These are phyloP conservation scores for Campaea margaritaria DNA, from an alignment of 2,888 invertebrate species.

Conservation along the genomic window DNA sequence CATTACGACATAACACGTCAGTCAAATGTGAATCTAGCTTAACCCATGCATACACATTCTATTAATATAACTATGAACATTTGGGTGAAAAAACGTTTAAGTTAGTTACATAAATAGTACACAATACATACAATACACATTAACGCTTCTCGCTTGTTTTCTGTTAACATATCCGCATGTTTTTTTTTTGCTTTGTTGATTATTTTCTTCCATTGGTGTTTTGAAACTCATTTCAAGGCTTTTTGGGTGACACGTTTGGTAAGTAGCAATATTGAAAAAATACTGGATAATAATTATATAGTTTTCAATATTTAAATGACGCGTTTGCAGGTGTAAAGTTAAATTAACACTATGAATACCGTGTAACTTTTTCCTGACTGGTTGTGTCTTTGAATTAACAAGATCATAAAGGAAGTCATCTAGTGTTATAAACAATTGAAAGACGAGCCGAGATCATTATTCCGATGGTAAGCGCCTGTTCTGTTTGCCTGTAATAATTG, in stretches of 20 bases:
- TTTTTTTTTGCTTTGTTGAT: neutral
- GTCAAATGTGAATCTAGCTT: too few relatives aligned
- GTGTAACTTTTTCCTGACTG: too few relatives aligned
- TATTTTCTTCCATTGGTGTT: constrained; percentile 1
- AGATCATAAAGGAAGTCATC: too few relatives aligned
- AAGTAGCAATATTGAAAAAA: neutral
- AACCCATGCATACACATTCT: neutral
- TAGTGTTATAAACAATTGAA: too few relatives aligned
- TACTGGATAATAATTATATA: too few relatives aligned
- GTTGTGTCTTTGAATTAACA: too few relatives aligned
- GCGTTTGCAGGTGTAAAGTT: neutral
- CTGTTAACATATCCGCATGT: constrained; percentile 14
- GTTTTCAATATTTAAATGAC: neutral
- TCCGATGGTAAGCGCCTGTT: too few relatives aligned
- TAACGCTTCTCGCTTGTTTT: constrained; percentile 11
- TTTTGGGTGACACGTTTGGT: neutral
- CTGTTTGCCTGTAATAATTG: too few relatives aligned
- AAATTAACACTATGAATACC: too few relatives aligned
- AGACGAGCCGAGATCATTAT: too few relatives aligned
- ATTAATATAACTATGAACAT: neutral
- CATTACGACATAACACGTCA: too few relatives aligned
- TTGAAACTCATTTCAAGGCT: neutral
- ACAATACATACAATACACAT: neutral
- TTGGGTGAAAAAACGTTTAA: neutral
- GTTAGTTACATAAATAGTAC: neutral